A percentile compares a stretch with the other conserved stretches of the same genome.
These are phyloP conservation scores for Genyomyrus donnyi DNA, from an alignment of 2,113 vertebrate genomes.

Conservation along the genomic window DNA sequence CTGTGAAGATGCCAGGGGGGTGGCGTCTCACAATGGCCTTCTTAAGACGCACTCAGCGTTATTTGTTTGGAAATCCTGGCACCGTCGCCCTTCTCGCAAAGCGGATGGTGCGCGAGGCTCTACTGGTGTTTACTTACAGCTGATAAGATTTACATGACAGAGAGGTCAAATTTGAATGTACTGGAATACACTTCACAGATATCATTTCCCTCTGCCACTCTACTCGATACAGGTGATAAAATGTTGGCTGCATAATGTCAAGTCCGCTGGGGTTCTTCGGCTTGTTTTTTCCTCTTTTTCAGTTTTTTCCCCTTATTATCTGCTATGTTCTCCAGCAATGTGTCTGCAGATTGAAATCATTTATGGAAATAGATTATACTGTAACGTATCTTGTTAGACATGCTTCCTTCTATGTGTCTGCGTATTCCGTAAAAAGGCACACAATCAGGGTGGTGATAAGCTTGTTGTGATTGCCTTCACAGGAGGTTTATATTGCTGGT, in stretches of 20 bases:
- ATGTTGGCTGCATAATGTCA: neutral
- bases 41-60: neutral
- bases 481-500: neutral
- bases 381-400: neutral
- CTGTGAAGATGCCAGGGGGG: neutral
- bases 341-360: conserved; percentile 1
- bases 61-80: neutral
- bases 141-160: neutral
- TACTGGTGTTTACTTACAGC: neutral
- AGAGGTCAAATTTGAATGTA: neutral
- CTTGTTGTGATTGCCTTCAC: neutral
- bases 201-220: neutral
- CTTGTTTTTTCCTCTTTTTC: neutral
- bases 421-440: neutral
- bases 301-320: neutral
- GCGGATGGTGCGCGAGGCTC: conserved; percentile 9
- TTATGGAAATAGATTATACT: neutral
- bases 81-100: neutral
- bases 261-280: neutral
- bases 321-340: neutral
- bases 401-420: neutral
- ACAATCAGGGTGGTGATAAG: neutral
- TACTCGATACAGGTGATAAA: neutral
- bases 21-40: neutral
- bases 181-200: neutral